Evolutionary conservation across 2,888 invertebrate genomes (phyloP).

Genomic region (Troides oblongomaculatus): DNA sequence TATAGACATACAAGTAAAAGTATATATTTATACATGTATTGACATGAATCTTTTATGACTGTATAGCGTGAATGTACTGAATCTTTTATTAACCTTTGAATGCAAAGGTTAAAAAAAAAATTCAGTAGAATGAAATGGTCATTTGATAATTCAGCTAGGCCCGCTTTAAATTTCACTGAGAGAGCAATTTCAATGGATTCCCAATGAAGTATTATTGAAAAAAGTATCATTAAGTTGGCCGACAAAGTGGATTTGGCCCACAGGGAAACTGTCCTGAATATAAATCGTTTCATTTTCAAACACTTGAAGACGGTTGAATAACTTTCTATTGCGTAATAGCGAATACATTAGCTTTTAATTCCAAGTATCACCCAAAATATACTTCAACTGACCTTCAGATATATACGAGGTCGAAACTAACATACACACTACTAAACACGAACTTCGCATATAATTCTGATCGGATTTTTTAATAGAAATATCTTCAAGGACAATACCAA

Average conservation of each 20-base stretch:
- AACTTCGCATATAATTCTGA: too few species aligned
- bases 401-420: neutral
- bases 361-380: neutral
- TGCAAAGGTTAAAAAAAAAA: neutral
- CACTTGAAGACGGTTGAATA: neutral
- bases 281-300: constrained; percentile 1
- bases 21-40: neutral
- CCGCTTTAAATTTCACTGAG: constrained; percentile 1
- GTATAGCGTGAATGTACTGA: too few species aligned
- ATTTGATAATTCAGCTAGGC: neutral
- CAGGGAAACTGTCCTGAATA: constrained; percentile 3
- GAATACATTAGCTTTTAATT: neutral
- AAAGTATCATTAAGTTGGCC: constrained; percentile 4
- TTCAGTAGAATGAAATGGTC: neutral
- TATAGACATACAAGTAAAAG: too few species aligned
- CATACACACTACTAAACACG: neutral
- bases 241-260: neutral
- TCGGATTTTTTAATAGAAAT: too few species aligned
- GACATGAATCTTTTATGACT: too few species aligned
- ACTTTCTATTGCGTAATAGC: neutral
- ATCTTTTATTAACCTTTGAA: too few species aligned
- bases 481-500: too few species aligned
- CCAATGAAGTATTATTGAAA: constrained; percentile 12
- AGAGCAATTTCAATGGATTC: neutral
- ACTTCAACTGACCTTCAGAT: neutral